phyloP scores from a whole-genome alignment of 2,113 vertebrate species.

The Pycnonotus jocosus region DNA sequence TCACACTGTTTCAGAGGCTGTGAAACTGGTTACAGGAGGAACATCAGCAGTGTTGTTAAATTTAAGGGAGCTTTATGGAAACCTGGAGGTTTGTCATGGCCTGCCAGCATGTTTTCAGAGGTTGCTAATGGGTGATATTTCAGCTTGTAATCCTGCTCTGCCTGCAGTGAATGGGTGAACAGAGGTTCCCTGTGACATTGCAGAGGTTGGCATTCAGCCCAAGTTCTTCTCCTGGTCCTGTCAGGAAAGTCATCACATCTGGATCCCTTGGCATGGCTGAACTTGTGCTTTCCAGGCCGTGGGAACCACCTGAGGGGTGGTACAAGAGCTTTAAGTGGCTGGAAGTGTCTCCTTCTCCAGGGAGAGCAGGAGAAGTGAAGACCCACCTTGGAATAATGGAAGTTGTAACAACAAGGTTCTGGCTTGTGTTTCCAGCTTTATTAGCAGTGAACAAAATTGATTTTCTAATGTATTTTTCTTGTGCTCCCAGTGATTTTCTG shows the following conservation, averaged over 20 bases:
- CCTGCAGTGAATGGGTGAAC: accelerated
- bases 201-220: background rate
- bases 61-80: background rate
- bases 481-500: background rate
- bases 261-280: background rate
- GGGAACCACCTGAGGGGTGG: background rate
- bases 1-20: background rate
- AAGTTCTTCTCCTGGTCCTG: accelerated
- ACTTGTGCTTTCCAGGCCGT: accelerated
- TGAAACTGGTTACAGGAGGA: background rate
- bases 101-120: background rate
- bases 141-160: background rate
- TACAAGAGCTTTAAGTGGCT: background rate
- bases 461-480: background rate
- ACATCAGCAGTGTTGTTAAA: background rate
- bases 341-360: background rate
- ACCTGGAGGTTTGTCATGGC: background rate
- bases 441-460: background rate
- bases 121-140: background rate
- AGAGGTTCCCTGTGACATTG: background rate
- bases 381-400: background rate
- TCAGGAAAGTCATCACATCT: background rate
- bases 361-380: background rate
- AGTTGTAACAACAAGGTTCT: background rate
- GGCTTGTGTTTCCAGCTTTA: background rate